Conservation (phyloP, 1,140 invertebrate genomes). For the Nixonia krombeini region DNA sequence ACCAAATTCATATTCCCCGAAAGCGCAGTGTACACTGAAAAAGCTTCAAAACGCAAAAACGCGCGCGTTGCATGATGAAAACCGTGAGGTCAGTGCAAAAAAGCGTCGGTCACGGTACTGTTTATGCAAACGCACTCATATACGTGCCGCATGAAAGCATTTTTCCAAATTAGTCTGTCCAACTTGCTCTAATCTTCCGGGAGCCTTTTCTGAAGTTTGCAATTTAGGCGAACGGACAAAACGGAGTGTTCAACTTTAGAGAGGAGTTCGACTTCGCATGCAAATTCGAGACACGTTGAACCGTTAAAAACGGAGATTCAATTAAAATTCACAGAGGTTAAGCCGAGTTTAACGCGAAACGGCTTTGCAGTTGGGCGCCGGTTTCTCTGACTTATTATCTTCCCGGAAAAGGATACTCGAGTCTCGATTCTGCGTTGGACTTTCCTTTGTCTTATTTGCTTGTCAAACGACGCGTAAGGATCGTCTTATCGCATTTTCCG, state of each 20-base stretch:
- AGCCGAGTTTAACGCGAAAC: constrained; percentile 45
- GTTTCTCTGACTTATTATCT: constrained; percentile 49
- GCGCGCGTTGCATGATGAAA: too few relatives aligned
- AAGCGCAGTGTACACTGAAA: too few relatives aligned
- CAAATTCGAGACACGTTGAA: constrained; percentile 47
- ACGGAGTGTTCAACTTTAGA: constrained; percentile 44
- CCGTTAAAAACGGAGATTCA: constrained; percentile 50
- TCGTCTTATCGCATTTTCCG: too few relatives aligned
- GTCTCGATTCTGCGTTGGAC: constrained; percentile 14
- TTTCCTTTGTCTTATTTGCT: too few relatives aligned
- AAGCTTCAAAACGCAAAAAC: too few relatives aligned
- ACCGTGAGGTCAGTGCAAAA: too few relatives aligned
- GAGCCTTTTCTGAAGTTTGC: constrained; percentile 36
- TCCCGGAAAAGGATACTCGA: constrained; percentile 20
- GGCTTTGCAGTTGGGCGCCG: constrained; percentile 45
- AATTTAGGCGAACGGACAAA: constrained; percentile 39
- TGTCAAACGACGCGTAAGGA: too few relatives aligned
- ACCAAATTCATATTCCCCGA: too few relatives aligned
- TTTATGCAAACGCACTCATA: too few relatives aligned
- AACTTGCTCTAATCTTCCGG: constrained; percentile 32
- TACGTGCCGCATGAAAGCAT: constrained; percentile 11
- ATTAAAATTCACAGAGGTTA: constrained; percentile 51
- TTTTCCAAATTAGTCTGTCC: constrained; percentile 32
- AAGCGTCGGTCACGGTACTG: not conserved
- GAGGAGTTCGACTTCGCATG: constrained; percentile 45